Conservation (phyloP, 2,113 vertebrate genomes). For the Lota lota region DNA sequence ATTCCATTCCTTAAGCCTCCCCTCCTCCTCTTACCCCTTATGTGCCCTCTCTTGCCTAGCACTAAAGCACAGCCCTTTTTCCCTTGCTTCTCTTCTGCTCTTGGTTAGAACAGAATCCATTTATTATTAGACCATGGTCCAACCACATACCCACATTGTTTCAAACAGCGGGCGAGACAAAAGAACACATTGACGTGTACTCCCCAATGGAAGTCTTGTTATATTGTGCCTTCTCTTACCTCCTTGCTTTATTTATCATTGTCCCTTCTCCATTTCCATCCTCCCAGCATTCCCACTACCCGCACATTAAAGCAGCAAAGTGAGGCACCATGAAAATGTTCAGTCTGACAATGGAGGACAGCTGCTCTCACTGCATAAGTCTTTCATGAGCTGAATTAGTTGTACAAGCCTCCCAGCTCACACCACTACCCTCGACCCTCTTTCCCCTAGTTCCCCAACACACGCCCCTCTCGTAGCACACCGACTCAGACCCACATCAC, state of each 20-base stretch:
- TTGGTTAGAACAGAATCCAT: conserved; percentile 47
- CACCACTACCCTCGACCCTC: background rate
- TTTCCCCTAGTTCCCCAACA: conserved; percentile 50
- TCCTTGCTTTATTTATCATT: conserved; percentile 34
- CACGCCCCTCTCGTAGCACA: conserved; percentile 42
- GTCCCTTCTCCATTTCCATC: conserved; percentile 44
- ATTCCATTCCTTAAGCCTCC: conserved; percentile 33
- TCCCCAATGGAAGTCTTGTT: conserved; percentile 35
- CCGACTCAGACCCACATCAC: conserved; percentile 58
- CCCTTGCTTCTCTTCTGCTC: conserved; percentile 34
- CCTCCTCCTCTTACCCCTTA: conserved; percentile 51
- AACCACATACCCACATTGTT: conserved; percentile 50
- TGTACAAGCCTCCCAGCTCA: conserved; percentile 53
- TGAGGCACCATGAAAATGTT: conserved; percentile 74
- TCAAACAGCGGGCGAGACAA: conserved; percentile 37
- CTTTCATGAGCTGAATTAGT: conserved; percentile 80
- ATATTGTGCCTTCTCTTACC: conserved; percentile 40
- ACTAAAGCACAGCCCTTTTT: conserved; percentile 47
- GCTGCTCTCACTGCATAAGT: conserved; percentile 73
- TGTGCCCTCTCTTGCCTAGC: conserved; percentile 32
- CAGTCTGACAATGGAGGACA: conserved; percentile 79
- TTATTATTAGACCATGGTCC: conserved; percentile 66
- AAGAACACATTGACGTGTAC: conserved; percentile 29
- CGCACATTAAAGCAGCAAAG: conserved; percentile 69
- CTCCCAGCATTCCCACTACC: conserved; percentile 64